phyloP scores from a whole-genome alignment of 2,797 vertebrate species.

The Gouania willdenowi region DNA sequence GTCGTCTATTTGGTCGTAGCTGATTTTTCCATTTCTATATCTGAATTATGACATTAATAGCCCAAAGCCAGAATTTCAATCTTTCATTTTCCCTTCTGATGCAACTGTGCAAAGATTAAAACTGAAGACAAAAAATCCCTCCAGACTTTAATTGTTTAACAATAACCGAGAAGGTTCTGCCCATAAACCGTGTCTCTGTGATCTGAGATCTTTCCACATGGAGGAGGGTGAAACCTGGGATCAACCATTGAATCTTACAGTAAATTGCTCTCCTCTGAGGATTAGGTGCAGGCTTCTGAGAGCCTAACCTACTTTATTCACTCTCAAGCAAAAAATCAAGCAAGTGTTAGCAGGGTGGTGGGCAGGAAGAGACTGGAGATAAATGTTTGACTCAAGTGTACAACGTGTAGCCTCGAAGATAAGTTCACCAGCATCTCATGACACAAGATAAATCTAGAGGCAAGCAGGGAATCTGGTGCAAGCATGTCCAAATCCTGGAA shows the following conservation, averaged over 20 bases:
- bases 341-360: background rate
- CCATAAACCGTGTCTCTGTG: conserved; percentile 7
- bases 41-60: too few species aligned
- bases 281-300: too few species aligned
- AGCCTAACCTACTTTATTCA: conserved; percentile 3
- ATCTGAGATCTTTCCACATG: background rate
- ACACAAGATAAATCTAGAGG: conserved; percentile 23
- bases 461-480: background rate
- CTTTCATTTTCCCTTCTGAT: background rate
- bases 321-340: too few species aligned
- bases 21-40: too few species aligned
- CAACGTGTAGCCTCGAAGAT: conserved; percentile 4
- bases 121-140: background rate
- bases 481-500: conserved; percentile 5
- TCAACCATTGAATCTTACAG: conserved; percentile 11
- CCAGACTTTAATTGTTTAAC: background rate
- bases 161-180: background rate
- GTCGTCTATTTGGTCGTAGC: too few species aligned
- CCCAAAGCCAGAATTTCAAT: conserved; percentile 17
- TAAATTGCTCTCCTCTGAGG: conserved; percentile 16
- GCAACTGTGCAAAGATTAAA: too few species aligned
- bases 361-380: conserved; percentile 30
- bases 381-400: conserved; percentile 32
- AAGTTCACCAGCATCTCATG: conserved; percentile 2
- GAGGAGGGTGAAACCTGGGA: conserved; percentile 1